phyloP scores from a whole-genome alignment of 2,888 invertebrate species.

The Clitarchus hookeri region DNA sequence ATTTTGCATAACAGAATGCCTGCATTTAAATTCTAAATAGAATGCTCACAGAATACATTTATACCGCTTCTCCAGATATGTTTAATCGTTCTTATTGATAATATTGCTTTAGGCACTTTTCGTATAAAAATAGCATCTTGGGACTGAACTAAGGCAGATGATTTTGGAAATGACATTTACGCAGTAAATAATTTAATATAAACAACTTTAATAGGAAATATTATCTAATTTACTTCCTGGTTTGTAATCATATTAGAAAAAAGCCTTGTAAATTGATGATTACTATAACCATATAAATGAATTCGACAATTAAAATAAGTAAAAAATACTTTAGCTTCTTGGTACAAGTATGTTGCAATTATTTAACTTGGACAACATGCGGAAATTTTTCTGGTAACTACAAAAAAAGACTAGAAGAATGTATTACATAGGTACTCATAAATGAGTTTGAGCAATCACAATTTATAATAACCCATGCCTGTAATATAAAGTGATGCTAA shows the following conservation, averaged over 20 bases:
- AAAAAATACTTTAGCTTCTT: not conserved
- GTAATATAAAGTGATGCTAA: not conserved
- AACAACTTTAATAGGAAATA: not conserved
- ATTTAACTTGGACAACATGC: not conserved
- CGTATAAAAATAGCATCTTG: constrained; percentile 18
- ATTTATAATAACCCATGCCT: not conserved
- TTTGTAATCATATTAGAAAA: not conserved
- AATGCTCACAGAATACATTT: not conserved
- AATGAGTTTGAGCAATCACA: constrained; percentile 8
- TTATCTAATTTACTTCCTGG: not conserved
- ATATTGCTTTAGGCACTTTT: constrained; percentile 30
- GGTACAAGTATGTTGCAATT: not conserved
- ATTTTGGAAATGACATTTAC: not conserved
- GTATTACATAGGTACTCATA: not conserved
- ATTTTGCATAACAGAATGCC: not conserved
- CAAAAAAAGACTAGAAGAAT: not conserved
- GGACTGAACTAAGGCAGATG: constrained; percentile 2
- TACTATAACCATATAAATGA: not conserved
- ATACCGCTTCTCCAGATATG: constrained; percentile 15
- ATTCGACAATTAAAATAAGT: not conserved
- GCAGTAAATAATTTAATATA: not conserved
- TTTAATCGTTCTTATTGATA: constrained; percentile 19
- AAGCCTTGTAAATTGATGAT: not conserved
- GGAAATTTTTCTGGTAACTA: not conserved
- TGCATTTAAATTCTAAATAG: not conserved